phyloP scores from a whole-genome alignment of 1,140 invertebrate species.

The Drosophila obscura region DNA sequence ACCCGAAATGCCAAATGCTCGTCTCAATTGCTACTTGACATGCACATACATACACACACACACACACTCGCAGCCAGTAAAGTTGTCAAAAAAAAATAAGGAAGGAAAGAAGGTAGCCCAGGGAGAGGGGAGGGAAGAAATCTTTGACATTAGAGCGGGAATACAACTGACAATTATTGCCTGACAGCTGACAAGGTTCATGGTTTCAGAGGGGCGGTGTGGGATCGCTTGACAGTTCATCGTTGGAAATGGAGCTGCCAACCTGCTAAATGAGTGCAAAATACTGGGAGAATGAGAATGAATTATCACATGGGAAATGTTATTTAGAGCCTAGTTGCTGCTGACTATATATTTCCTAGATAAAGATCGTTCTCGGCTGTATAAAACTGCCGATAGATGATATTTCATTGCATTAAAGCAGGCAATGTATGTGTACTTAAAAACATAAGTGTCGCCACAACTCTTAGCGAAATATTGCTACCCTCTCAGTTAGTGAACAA shows the following conservation, averaged over 20 bases:
- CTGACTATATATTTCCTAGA: no score
- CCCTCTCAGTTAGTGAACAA: not conserved
- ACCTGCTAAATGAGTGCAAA: conserved; percentile 29
- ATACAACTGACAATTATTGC: conserved; percentile 74
- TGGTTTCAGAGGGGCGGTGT: conserved; percentile 4
- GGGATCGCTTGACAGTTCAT: conserved; percentile 46
- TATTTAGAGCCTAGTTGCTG: no score
- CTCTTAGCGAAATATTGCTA: no score
- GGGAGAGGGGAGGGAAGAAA: conserved; percentile 23
- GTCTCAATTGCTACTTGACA: conserved; percentile 83
- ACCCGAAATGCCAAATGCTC: conserved; percentile 60
- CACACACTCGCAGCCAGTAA: conserved; percentile 31
- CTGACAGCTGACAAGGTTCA: conserved; percentile 70
- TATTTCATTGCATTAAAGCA: no score
- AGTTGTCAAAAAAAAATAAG: conserved; percentile 64
- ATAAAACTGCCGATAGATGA: no score
- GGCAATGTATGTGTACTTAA: no score
- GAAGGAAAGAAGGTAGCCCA: conserved; percentile 6
- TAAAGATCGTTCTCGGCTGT: no score
- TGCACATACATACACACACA: conserved; percentile 37
- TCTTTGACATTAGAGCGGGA: conserved; percentile 70
- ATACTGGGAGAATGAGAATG: conserved; percentile 19
- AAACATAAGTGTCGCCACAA: no score
- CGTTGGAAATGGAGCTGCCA: conserved; percentile 37
- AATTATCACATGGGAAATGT: not conserved